Percentiles rank a stretch among this genome's conserved stretches.
Conservation (phyloP, 1,140 invertebrate genomes). For the Diprion similis region DNA sequence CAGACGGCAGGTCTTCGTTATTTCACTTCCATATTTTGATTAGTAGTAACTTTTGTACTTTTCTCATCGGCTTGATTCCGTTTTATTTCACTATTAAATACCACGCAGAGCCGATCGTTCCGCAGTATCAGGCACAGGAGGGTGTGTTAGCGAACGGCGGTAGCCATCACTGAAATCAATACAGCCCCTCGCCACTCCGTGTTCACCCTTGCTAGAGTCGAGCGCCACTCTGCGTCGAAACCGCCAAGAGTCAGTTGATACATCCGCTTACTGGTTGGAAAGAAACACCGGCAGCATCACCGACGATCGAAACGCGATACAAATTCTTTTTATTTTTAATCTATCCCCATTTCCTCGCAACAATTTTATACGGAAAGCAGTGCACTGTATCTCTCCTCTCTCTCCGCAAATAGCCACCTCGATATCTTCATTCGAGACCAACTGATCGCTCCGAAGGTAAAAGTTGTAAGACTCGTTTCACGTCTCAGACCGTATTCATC, state of each 20-base stretch:
- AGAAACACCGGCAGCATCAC: too few relatives aligned
- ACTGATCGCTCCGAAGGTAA: too few relatives aligned
- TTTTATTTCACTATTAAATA: constrained; percentile 2
- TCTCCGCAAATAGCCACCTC: too few relatives aligned
- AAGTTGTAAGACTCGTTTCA: too few relatives aligned
- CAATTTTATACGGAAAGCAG: too few relatives aligned
- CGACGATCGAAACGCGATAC: too few relatives aligned
- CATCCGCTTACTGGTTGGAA: too few relatives aligned
- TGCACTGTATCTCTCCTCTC: too few relatives aligned
- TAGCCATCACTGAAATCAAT: constrained; percentile 53
- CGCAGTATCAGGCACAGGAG: constrained; percentile 10
- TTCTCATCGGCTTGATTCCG: background rate
- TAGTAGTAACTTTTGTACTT: too few relatives aligned
- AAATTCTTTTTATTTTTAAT: too few relatives aligned
- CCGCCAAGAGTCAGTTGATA: too few relatives aligned
- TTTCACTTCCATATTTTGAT: background rate
- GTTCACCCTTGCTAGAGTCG: background rate
- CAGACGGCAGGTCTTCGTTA: background rate
- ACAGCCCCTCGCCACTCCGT: constrained; percentile 32
- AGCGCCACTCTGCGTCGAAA: constrained; percentile 1
- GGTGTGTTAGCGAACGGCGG: constrained; percentile 15
- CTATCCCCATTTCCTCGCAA: too few relatives aligned
- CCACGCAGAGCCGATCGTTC: background rate
- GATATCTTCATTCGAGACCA: constrained; percentile 5
- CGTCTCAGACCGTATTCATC: background rate